Conservation (phyloP, 2,113 vertebrate species). For the Galbula dea region DNA sequence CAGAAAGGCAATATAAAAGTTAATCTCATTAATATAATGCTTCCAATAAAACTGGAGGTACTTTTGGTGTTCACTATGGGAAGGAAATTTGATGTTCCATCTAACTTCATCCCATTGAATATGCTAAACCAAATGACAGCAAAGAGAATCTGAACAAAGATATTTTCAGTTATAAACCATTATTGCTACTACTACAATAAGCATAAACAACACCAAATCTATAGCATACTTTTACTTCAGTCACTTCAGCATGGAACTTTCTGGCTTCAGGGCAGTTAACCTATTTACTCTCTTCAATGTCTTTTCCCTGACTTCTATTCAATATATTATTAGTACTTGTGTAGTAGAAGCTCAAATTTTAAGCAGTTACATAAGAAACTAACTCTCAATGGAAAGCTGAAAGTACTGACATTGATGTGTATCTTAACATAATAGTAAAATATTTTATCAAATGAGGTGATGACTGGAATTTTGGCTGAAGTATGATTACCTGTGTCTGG, state of each 20-base stretch:
- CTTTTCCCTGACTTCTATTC: background rate
- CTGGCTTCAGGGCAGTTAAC: background rate
- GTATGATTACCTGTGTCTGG: constrained; percentile 84
- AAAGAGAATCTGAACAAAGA: background rate
- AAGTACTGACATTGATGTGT: background rate
- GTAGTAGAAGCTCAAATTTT: background rate
- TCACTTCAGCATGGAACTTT: background rate
- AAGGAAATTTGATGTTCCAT: background rate
- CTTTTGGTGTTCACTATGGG: background rate
- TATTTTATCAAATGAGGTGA: background rate
- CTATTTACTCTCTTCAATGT: background rate
- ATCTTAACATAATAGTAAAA: background rate
- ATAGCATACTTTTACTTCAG: background rate
- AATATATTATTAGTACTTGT: background rate
- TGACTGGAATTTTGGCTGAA: background rate
- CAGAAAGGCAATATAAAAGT: background rate
- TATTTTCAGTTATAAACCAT: background rate
- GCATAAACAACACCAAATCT: background rate
- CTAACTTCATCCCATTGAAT: background rate
- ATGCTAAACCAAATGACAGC: background rate
- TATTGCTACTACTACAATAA: background rate
- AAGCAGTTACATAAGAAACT: background rate
- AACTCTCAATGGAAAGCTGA: background rate
- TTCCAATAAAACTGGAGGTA: background rate
- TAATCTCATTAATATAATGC: background rate